Evolutionary conservation across 1,140 invertebrate genomes (phyloP).

Genomic region (Drosophila elegans): DNA sequence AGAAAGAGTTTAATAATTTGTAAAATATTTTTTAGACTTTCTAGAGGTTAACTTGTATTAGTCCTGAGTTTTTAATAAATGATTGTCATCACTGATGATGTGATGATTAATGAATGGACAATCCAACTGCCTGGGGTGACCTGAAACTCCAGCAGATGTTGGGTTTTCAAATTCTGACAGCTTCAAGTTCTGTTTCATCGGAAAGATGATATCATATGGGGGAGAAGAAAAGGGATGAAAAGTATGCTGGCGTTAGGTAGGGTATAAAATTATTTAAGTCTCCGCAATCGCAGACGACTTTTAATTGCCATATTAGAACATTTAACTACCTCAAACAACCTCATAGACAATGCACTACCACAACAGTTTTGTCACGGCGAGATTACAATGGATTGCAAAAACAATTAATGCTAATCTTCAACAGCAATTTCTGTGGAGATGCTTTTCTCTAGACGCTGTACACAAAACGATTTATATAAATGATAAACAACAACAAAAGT

Average conservation of each 20-base stretch:
- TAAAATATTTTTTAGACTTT: not conserved
- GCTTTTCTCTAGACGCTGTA: conserved; percentile 29
- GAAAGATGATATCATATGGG: conserved; percentile 48
- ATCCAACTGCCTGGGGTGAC: conserved; percentile 16
- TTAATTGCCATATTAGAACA: conserved; percentile 23
- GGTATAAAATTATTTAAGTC: conserved; percentile 6
- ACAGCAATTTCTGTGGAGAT: conserved; percentile 32
- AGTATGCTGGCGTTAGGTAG: conserved; percentile 5
- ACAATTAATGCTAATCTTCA: conserved; percentile 38
- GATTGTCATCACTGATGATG: conserved; percentile 20
- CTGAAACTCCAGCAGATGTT: conserved; percentile 32
- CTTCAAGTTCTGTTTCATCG: conserved; percentile 32
- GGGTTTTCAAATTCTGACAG: conserved; percentile 30
- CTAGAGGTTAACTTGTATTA: not conserved
- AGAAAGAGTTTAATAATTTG: too few relatives aligned
- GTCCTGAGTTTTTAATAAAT: not conserved
- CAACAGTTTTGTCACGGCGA: not conserved
- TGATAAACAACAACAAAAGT: conserved; percentile 21
- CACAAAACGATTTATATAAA: conserved; percentile 56
- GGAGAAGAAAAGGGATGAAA: conserved; percentile 7
- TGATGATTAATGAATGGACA: conserved; percentile 50
- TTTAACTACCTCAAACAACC: conserved; percentile 14
- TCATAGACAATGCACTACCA: conserved; percentile 9
- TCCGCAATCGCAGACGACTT: not conserved
- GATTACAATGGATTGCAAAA: conserved; percentile 11